A percentile compares a stretch with the other conserved stretches of the same genome.
These are phyloP conservation scores for Murina feae DNA, from an alignment of 2,113 vertebrate species.

Conservation along the genomic window DNA sequence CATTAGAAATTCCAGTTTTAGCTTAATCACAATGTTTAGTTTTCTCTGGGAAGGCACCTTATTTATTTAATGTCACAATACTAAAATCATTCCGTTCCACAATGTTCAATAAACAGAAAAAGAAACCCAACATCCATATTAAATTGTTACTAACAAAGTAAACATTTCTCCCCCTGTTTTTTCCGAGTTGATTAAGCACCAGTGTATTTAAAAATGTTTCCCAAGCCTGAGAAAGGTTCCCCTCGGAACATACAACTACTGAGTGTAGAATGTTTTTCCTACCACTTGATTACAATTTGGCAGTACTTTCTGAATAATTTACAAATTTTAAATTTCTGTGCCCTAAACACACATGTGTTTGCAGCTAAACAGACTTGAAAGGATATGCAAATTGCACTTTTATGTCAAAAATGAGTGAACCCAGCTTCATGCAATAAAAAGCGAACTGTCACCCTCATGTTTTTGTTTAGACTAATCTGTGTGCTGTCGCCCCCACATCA, in stretches of 20 bases:
- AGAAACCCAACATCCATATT: constrained; percentile 57
- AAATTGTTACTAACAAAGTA: constrained; percentile 68
- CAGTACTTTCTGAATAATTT: constrained; percentile 77
- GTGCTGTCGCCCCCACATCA: constrained; percentile 65
- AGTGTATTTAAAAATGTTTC: constrained; percentile 59
- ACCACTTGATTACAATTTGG: constrained; percentile 79
- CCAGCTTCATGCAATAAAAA: constrained; percentile 71
- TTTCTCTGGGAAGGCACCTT: constrained; percentile 53
- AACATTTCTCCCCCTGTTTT: constrained; percentile 63
- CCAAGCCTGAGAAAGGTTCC: constrained; percentile 60
- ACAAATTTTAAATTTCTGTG: constrained; percentile 76
- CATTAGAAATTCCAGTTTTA: constrained; percentile 49
- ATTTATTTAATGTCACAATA: constrained; percentile 68
- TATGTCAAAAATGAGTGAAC: constrained; percentile 79
- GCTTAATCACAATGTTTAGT: constrained; percentile 63
- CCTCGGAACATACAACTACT: constrained; percentile 59
- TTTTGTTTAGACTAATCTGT: constrained; percentile 79
- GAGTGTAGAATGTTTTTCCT: constrained; percentile 64
- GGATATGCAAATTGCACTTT: constrained; percentile 73
- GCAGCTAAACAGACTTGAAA: constrained; percentile 76
- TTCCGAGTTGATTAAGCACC: constrained; percentile 65
- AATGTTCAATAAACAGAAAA: constrained; percentile 65
- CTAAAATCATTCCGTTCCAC: constrained; percentile 59
- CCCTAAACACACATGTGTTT: constrained; percentile 76
- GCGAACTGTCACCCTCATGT: constrained; percentile 66